phyloP scores from a whole-genome alignment of 1,140 invertebrate genomes.

The Brachionus manjavacas region DNA sequence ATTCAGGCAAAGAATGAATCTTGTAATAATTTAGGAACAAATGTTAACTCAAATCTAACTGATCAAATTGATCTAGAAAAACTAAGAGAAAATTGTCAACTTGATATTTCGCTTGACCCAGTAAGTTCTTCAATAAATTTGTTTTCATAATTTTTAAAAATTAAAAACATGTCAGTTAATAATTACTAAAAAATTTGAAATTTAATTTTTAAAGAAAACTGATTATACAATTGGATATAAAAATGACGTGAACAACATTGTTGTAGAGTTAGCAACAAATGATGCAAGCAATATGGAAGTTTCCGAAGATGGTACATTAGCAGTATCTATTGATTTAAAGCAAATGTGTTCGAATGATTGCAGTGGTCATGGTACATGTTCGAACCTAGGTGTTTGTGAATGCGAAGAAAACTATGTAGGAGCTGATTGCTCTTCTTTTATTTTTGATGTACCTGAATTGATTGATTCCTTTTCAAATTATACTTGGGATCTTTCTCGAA shows the following conservation, averaged over 20 bases:
- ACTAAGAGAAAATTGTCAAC: background rate
- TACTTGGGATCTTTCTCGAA: background rate
- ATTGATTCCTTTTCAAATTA: background rate
- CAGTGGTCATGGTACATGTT: background rate
- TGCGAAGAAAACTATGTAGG: background rate
- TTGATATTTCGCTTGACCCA: background rate
- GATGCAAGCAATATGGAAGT: background rate
- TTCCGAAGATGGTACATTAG: background rate
- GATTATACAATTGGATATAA: conserved; percentile 2
- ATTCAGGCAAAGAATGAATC: background rate
- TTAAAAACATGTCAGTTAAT: background rate
- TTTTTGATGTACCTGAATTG: background rate
- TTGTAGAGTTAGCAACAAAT: background rate
- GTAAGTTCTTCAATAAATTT: background rate
- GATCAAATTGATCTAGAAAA: background rate
- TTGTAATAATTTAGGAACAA: background rate
- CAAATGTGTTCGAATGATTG: conserved; percentile 7
- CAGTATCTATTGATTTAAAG: background rate
- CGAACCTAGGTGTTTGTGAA: background rate
- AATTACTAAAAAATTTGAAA: background rate
- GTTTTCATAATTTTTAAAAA: no score
- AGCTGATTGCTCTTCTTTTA: background rate
- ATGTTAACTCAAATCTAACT: background rate
- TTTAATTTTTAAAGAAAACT: conserved; percentile 5
- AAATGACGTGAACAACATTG: background rate